phyloP scores from a whole-genome alignment of 2,888 invertebrate genomes.

The Drosophila sordidapex region DNA sequence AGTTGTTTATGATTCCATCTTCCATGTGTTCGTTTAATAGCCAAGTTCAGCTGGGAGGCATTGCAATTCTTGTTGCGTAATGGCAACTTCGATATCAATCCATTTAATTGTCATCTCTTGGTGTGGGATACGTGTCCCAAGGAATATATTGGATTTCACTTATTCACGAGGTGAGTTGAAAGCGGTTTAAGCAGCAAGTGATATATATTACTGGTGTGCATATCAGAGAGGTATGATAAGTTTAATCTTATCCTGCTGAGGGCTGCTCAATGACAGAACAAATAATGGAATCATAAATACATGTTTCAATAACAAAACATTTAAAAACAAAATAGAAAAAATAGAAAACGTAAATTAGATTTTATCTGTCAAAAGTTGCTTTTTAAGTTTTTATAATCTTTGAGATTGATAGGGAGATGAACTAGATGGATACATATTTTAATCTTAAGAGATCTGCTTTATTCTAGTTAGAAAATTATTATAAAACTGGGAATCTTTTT shows the following conservation, averaged over 20 bases:
- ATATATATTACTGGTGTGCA: background rate
- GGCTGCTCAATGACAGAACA: background rate
- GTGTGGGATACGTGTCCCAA: conserved; percentile 71
- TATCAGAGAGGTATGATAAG: too few relatives aligned
- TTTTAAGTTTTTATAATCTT: background rate
- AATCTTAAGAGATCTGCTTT: background rate
- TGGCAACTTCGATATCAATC: conserved; percentile 76
- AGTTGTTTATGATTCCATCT: conserved; percentile 16
- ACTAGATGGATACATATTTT: background rate
- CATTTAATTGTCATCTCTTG: conserved; percentile 74
- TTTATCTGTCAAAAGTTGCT: background rate
- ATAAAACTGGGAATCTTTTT: background rate
- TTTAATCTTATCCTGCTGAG: too few relatives aligned
- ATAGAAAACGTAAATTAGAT: background rate
- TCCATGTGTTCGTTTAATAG: conserved; percentile 32
- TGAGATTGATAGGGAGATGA: background rate
- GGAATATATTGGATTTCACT: conserved; percentile 66
- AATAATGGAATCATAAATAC: background rate
- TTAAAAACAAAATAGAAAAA: background rate
- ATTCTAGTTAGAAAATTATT: background rate
- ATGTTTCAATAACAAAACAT: background rate
- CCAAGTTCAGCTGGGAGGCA: conserved; percentile 48
- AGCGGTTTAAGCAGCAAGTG: background rate
- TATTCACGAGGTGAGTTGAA: conserved; percentile 70
- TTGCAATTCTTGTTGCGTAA: conserved; percentile 68